Conservation (phyloP, 1,140 invertebrate genomes). For the Lepidurus packardi region DNA sequence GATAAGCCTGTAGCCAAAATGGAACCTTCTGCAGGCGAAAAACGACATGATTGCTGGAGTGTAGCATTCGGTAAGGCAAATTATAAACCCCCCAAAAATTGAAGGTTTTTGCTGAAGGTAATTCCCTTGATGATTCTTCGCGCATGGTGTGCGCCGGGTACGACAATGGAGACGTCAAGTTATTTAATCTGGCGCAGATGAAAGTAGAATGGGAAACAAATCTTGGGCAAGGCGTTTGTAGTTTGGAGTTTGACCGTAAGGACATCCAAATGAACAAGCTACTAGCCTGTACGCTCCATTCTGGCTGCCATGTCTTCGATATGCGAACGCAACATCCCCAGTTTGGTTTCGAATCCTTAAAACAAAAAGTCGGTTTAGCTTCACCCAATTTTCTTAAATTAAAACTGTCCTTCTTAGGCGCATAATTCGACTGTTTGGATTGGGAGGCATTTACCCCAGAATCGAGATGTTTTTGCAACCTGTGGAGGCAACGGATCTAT, state of each 20-base stretch:
- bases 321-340: slow-evolving; percentile 77
- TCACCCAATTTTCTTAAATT: slow-evolving; percentile 28
- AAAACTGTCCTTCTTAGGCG: slow-evolving; percentile 47
- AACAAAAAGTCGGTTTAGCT: slow-evolving; percentile 57
- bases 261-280: slow-evolving; percentile 95
- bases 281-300: slow-evolving; percentile 85
- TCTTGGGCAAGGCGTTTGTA: slow-evolving; percentile 86
- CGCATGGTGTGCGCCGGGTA: slow-evolving; percentile 82
- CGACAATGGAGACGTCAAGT: slow-evolving; percentile 93
- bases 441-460: slow-evolving; percentile 82
- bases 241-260: slow-evolving; percentile 84
- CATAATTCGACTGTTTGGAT: slow-evolving; percentile 83
- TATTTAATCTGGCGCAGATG: slow-evolving; percentile 87
- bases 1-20: slow-evolving; percentile 80
- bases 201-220: slow-evolving; percentile 82
- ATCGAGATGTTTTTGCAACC: slow-evolving; percentile 88
- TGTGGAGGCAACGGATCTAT: slow-evolving; percentile 80
- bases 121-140: slow-evolving; percentile 72
- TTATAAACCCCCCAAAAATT: slow-evolving; percentile 30
- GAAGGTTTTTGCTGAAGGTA: slow-evolving; percentile 46
- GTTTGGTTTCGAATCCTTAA: slow-evolving; percentile 73
- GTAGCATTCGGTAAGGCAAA: slow-evolving; percentile 66
- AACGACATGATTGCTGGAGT: slow-evolving; percentile 73
- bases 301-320: slow-evolving; percentile 85
- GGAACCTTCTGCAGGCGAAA: slow-evolving; percentile 60